These are phyloP conservation scores for Apomyelois bistriatella DNA, from an alignment of 2,888 invertebrate genomes.

Conservation along the genomic window DNA sequence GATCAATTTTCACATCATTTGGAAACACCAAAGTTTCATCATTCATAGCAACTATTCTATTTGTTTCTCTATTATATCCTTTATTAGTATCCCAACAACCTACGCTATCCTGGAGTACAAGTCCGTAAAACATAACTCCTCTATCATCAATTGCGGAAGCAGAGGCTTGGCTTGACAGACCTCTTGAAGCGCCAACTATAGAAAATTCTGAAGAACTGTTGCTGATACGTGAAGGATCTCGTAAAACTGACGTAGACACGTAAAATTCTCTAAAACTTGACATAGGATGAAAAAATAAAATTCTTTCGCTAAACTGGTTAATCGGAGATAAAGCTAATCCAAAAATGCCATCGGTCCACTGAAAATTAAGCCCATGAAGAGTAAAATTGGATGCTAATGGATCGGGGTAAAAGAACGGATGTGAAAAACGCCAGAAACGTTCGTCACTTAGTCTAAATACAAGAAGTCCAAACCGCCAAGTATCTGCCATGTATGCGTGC, in stretches of 20 bases:
- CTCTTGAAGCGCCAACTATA: constrained; percentile 75
- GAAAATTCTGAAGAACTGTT: constrained; percentile 54
- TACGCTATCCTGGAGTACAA: constrained; percentile 86
- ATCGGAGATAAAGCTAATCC: constrained; percentile 85
- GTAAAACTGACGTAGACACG: constrained; percentile 83
- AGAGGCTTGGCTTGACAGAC: constrained; percentile 84
- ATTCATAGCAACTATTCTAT: constrained; percentile 82
- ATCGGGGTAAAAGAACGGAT: constrained; percentile 85
- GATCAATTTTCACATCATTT: constrained; percentile 89
- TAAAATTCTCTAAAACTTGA: constrained; percentile 89
- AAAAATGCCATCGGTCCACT: constrained; percentile 91
- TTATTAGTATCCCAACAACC: constrained; percentile 90
- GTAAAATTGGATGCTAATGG: constrained; percentile 87
- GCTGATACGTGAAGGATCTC: constrained; percentile 72
- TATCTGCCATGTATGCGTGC: constrained; percentile 84
- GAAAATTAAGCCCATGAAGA: constrained; percentile 86
- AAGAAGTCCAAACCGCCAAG: constrained; percentile 83
- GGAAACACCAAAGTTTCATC: constrained; percentile 86
- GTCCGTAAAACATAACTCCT: constrained; percentile 89
- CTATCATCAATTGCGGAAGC: constrained; percentile 85
- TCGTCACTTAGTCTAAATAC: constrained; percentile 81
- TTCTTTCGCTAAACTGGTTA: constrained; percentile 74
- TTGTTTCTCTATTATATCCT: constrained; percentile 81
- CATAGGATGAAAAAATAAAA: constrained; percentile 89
- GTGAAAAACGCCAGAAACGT: constrained; percentile 83